Evolutionary conservation across 2,797 vertebrate genomes (phyloP).

Genomic region (Sparus aurata): DNA sequence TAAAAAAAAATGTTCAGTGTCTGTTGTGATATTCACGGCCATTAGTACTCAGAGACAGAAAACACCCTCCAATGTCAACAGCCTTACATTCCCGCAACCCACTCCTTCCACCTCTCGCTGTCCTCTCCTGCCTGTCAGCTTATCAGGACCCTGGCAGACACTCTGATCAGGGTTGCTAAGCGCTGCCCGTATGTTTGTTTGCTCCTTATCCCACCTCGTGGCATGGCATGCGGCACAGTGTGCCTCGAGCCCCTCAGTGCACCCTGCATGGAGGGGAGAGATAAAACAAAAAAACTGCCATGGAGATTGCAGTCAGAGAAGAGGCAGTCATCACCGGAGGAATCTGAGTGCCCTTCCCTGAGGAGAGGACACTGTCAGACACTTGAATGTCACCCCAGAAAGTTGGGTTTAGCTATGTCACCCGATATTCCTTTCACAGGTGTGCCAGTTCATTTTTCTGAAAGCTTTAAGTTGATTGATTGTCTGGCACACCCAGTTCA

Average conservation of each 20-base stretch:
- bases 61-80: slow-evolving; percentile 55
- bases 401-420: slow-evolving; percentile 21
- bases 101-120: slow-evolving; percentile 64
- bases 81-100: slow-evolving; percentile 43
- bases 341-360: slow-evolving; percentile 78
- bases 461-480: slow-evolving; percentile 44
- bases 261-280: slow-evolving; percentile 75
- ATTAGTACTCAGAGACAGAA: slow-evolving; percentile 50
- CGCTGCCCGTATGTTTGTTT: slow-evolving; percentile 82
- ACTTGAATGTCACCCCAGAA: slow-evolving; percentile 37
- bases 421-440: slow-evolving; percentile 36
- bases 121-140: slow-evolving; percentile 80
- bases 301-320: slow-evolving; percentile 61
- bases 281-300: slow-evolving; percentile 80
- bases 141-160: slow-evolving; percentile 85
- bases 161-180: slow-evolving; percentile 80
- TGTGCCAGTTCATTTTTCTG: slow-evolving; percentile 48
- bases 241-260: slow-evolving; percentile 72
- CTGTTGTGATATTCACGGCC: slow-evolving; percentile 30
- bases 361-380: slow-evolving; percentile 30
- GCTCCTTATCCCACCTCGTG: slow-evolving; percentile 80
- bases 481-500: slow-evolving; percentile 48
- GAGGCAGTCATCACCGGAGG: slow-evolving; percentile 65
- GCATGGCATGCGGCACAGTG: slow-evolving; percentile 61
- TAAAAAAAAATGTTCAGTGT: neutral